These are phyloP conservation scores for Criorhina ranunculi DNA, from an alignment of 2,888 invertebrate species.

Conservation along the genomic window DNA sequence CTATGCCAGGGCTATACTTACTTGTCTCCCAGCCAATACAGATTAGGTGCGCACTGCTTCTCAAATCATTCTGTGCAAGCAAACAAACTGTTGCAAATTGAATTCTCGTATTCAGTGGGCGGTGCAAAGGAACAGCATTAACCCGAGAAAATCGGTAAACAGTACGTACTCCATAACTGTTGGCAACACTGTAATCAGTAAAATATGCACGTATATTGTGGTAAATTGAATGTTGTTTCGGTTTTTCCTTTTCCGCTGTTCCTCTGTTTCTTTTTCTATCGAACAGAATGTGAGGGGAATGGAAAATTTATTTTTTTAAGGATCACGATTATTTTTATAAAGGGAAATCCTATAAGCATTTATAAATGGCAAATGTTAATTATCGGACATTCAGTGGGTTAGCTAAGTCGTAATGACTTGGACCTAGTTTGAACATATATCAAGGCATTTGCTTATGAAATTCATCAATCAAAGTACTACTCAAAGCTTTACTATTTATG, in stretches of 20 bases:
- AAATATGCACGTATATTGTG: constrained; percentile 72
- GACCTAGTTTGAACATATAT: too few relatives aligned
- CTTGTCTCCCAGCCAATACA: constrained; percentile 38
- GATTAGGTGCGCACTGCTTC: constrained; percentile 68
- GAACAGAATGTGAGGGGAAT: constrained; percentile 48
- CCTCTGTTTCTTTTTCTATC: neutral
- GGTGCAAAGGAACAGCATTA: constrained; percentile 30
- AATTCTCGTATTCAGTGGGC: constrained; percentile 66
- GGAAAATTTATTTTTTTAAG: constrained; percentile 38
- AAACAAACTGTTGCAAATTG: constrained; percentile 77
- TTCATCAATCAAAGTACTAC: too few relatives aligned
- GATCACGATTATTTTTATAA: neutral
- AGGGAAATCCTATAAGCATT: neutral
- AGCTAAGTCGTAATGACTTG: too few relatives aligned
- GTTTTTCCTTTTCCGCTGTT: constrained; percentile 3
- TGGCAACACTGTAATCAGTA: constrained; percentile 73
- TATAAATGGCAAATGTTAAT: neutral
- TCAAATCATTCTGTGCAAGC: constrained; percentile 67
- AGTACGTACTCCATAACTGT: constrained; percentile 44
- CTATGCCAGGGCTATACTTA: constrained; percentile 22
- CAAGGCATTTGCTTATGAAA: too few relatives aligned
- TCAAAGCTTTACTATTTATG: too few relatives aligned
- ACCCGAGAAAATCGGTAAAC: constrained; percentile 32
- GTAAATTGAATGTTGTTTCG: constrained; percentile 66
- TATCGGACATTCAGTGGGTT: neutral